Base-by-base conservation (phyloP, 2,113 vertebrate genomes). In the Pimephales promelas region DNA sequence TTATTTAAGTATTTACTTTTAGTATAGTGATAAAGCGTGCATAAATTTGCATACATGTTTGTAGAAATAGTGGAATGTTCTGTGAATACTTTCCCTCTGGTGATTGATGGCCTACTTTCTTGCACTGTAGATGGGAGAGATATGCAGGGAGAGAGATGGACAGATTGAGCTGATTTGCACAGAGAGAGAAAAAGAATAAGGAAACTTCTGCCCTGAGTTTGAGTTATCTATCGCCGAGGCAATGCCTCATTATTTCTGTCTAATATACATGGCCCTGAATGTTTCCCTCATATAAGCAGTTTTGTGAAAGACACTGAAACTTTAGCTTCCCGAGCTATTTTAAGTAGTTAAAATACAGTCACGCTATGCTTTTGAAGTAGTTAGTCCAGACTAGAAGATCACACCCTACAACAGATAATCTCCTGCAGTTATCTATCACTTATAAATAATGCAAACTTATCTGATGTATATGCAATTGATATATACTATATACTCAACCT, bases 31-130 rank as follows among this genome's bases (percentile, higher is more conserved):
- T 85, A 88, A 88, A 83, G 85, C 83, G n/a, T 87, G 89, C 90
- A 87, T 86, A 84, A 16, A 91, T 93, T 89, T 90, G 90, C 91
- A 93, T 91, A 88, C 90, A 90, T 90, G 87, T 88, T 89, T 91
- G 40, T 79, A 70, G 86, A 88, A 90, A 89, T 82, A 66, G 74
- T 49, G 70, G 28, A 34, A 14, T 81, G 62, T 92, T 90, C 88
- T 84, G 90, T 90, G 89, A 76, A 75, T 24, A 28, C 85, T 81
- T 87, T 87, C 89, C 91, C 92, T 91, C 49, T 84, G 88, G 91
- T 90, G 87, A 91, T 82, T 40, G 90, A 87, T 89, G 89, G 85
- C 89, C 91, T 88, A 90, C 52, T 87, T 91, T 88, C 79, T 54
- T 13, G 62, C 61, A 79, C 78, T 36, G 16, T 82, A 90, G 90